Evolutionary conservation across 2,888 invertebrate genomes (phyloP).

Genomic region (Aphidius colemani): DNA sequence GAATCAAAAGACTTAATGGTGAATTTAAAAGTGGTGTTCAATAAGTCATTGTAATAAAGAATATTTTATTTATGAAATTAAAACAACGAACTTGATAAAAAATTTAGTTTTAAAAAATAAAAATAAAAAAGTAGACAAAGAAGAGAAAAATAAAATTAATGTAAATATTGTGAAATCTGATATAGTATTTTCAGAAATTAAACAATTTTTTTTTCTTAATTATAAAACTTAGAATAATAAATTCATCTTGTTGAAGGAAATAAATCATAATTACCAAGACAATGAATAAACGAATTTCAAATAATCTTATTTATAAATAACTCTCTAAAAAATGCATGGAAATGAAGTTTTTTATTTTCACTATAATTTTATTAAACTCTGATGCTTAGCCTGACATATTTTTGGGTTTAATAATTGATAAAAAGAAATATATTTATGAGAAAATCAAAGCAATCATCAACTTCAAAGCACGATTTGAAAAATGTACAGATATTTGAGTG

Average conservation of each 20-base stretch:
- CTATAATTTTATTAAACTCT: too few species aligned
- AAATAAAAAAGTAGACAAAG: conserved; percentile 3
- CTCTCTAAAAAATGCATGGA: too few species aligned
- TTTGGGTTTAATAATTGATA: too few species aligned
- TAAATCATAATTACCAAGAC: not conserved
- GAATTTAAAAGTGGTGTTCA: conserved; percentile 1
- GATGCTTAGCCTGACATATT: too few species aligned
- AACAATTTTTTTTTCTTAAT: conserved; percentile 10
- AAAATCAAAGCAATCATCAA: too few species aligned
- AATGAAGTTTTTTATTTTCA: too few species aligned
- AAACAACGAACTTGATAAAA: conserved; percentile 4
- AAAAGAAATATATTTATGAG: too few species aligned
- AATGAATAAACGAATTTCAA: too few species aligned
- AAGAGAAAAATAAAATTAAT: conserved; percentile 7
- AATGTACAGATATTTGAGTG: not conserved
- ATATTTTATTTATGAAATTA: conserved; percentile 19
- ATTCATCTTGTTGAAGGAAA: conserved; percentile 8
- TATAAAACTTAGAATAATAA: not conserved
- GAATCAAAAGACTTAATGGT: conserved; percentile 21
- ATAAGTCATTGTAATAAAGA: conserved; percentile 3
- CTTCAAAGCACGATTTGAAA: too few species aligned
- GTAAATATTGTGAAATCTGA: conserved; percentile 22
- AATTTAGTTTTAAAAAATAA: conserved; percentile 2
- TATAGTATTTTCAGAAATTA: conserved; percentile 19
- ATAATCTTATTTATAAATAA: not conserved